phyloP scores from a whole-genome alignment of 2,113 vertebrate genomes.

The Echinops telfairi region DNA sequence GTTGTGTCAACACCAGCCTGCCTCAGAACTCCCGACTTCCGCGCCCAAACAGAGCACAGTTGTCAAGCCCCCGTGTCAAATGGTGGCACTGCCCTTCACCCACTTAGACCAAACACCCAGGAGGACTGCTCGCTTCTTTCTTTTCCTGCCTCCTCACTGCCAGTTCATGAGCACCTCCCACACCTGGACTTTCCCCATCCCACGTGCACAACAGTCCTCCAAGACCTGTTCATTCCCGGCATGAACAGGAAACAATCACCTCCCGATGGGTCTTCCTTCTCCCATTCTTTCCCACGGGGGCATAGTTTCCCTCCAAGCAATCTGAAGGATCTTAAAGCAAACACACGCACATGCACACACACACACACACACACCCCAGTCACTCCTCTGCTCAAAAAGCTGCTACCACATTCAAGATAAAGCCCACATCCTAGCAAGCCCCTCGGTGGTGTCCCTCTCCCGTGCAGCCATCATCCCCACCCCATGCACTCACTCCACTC shows the following conservation, averaged over 20 bases:
- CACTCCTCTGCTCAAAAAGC: not conserved
- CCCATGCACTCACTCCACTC: not conserved
- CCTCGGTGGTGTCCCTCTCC: not conserved
- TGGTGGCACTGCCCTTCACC: not conserved
- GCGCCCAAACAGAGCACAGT: not conserved
- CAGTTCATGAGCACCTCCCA: not conserved
- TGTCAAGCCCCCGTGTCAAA: not conserved
- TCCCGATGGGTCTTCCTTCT: not conserved
- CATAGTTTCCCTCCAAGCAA: not conserved
- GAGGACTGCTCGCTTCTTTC: not conserved
- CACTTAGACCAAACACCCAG: not conserved
- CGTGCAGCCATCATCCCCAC: not conserved
- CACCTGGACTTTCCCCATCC: not conserved
- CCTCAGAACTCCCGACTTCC: not conserved
- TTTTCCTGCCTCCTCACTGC: too few relatives aligned
- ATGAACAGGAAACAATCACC: not conserved
- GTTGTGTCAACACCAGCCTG: not conserved
- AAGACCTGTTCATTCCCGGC: not conserved
- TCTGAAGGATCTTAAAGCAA: conserved; percentile 1
- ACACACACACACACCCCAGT: not conserved
- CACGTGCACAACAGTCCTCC: not conserved
- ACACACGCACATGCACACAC: not conserved
- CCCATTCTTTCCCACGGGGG: not conserved
- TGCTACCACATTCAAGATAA: not conserved
- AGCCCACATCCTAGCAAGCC: not conserved